Percentiles rank a stretch among this genome's conserved stretches.
Evolutionary conservation across 2,888 invertebrate species (phyloP).

Genomic region (Dusona sp.): DNA sequence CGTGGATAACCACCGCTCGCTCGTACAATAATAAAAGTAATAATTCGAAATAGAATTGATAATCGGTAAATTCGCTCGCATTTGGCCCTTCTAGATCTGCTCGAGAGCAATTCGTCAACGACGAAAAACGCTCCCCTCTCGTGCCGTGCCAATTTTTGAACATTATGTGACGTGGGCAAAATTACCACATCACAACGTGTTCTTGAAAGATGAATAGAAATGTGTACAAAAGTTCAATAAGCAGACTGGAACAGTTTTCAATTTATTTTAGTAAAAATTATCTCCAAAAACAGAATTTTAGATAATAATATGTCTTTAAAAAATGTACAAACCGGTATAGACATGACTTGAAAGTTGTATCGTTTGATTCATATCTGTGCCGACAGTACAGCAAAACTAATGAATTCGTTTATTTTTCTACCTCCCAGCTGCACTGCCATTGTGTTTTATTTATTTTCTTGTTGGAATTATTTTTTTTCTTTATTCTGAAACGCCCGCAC

Average conservation of each 20-base stretch:
- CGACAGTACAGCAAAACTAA: neutral
- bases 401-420: constrained; percentile 8
- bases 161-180: no score
- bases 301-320: neutral
- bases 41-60: no score
- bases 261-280: neutral
- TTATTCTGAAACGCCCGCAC: neutral
- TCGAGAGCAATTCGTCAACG: no score
- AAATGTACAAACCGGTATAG: neutral
- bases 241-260: neutral
- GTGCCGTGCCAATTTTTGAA: no score
- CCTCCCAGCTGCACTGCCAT: neutral
- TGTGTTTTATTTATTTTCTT: constrained; percentile 4
- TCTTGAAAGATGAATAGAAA: no score
- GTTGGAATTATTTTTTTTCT: neutral
- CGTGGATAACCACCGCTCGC: no score
- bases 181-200: no score
- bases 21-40: no score
- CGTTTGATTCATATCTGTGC: neutral
- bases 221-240: no score
- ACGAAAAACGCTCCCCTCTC: no score
- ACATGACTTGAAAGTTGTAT: neutral
- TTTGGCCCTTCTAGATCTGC: no score
- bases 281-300: neutral
- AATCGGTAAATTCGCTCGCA: no score